phyloP scores from a whole-genome alignment of 2,113 vertebrate genomes.

The human (Homo sapiens) region GRCh38 chr12:4908501-4909000 shows the following conservation, averaged over 20 bases:
- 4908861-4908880: conserved; percentile 27
- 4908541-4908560: background rate
- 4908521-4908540: background rate
- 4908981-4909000: conserved; percentile 8
- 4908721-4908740: background rate
- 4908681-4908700: conserved; percentile 50
- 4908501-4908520: background rate
- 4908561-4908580: background rate
- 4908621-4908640: background rate
- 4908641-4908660: conserved; percentile 48
- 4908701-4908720: background rate
- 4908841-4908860: conserved; percentile 20
- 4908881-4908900: conserved; percentile 28
- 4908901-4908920: background rate
- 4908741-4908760: background rate
- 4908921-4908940: background rate
- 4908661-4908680: conserved; percentile 40
- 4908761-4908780: background rate
- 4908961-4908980: background rate
- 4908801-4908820: conserved; percentile 53
- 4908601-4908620: conserved; percentile 44
- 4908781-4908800: background rate
- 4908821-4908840: background rate
- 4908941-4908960: background rate
- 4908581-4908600: conserved; percentile 1